A percentile compares a stretch with the other conserved stretches of the same genome.
phyloP scores from a whole-genome alignment of 2,888 invertebrate species.

The Tenthredo scrophulariae region DNA sequence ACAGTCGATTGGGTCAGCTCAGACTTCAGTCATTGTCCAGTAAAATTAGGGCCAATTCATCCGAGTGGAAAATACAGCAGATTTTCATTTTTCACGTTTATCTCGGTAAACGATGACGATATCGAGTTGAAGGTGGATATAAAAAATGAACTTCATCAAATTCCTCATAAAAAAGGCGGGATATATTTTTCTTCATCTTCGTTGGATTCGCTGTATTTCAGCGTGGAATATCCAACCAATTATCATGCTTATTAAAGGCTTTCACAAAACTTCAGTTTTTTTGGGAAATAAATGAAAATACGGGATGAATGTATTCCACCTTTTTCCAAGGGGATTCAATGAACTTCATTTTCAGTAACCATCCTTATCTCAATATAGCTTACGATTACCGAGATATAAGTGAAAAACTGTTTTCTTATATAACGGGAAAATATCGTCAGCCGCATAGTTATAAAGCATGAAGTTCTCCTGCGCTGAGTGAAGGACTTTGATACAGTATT shows the following conservation, averaged over 20 bases:
- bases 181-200: neutral
- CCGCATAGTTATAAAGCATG: neutral
- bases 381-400: neutral
- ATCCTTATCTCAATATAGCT: neutral
- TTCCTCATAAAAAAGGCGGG: neutral
- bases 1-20: slow-evolving; percentile 5
- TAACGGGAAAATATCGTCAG: neutral
- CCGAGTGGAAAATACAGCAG: neutral
- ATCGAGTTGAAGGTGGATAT: neutral
- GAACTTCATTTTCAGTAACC: neutral
- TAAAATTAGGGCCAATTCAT: neutral
- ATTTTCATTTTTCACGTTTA: neutral
- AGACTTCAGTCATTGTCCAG: neutral
- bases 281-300: neutral
- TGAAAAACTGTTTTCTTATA: neutral
- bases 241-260: neutral
- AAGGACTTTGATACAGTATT: too few relatives aligned
- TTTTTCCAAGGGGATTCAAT: neutral
- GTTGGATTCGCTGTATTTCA: neutral
- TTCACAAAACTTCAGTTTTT: neutral
- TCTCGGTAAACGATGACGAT: neutral
- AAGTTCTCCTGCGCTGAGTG: neutral
- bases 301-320: neutral
- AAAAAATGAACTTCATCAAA: neutral
- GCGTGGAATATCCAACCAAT: neutral